A percentile compares a stretch with the other conserved stretches of the same genome.
Evolutionary conservation across 23 tunicate genomes (phyloP).

Genomic region (Ciona savignyi): DNA sequence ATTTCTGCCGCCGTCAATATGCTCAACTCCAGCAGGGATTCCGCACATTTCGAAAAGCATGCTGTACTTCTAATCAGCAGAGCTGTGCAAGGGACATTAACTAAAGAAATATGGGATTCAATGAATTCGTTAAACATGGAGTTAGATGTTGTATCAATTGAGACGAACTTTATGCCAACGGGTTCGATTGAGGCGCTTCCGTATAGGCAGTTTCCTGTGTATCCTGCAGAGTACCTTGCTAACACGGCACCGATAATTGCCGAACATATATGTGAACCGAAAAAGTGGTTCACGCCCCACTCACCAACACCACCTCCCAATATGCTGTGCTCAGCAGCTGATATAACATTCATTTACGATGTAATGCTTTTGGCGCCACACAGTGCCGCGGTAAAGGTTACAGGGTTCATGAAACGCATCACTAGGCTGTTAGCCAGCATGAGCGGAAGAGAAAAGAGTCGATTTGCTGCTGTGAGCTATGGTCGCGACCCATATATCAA

Average conservation of each 20-base stretch:
- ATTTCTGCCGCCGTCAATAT: slow-evolving; percentile 5
- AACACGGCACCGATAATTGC: neutral
- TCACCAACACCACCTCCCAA: slow-evolving; percentile 10
- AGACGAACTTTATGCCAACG: slow-evolving; percentile 1
- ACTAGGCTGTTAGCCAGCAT: neutral
- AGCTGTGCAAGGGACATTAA: neutral
- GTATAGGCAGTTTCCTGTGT: slow-evolving; percentile 6
- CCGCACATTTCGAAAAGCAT: neutral
- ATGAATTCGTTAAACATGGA: slow-evolving; percentile 1
- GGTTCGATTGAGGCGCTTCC: neutral
- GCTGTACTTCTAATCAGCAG: neutral
- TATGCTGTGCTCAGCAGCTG: slow-evolving; percentile 16
- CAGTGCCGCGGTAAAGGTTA: neutral
- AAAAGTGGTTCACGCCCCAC: neutral
- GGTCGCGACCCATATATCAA: slow-evolving; percentile 15
- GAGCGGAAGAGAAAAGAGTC: neutral
- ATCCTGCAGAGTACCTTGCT: neutral
- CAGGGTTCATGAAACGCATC: slow-evolving; percentile 9
- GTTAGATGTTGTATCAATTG: slow-evolving; percentile 3
- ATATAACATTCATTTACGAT: slow-evolving; percentile 21
- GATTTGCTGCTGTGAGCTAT: slow-evolving; percentile 32
- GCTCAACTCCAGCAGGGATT: slow-evolving; percentile 4
- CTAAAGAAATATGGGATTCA: neutral
- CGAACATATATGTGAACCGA: neutral
- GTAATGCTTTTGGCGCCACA: slow-evolving; percentile 1